These are phyloP conservation scores for Dendrolimus houi DNA, from an alignment of 2,888 invertebrate species.

Conservation along the genomic window DNA sequence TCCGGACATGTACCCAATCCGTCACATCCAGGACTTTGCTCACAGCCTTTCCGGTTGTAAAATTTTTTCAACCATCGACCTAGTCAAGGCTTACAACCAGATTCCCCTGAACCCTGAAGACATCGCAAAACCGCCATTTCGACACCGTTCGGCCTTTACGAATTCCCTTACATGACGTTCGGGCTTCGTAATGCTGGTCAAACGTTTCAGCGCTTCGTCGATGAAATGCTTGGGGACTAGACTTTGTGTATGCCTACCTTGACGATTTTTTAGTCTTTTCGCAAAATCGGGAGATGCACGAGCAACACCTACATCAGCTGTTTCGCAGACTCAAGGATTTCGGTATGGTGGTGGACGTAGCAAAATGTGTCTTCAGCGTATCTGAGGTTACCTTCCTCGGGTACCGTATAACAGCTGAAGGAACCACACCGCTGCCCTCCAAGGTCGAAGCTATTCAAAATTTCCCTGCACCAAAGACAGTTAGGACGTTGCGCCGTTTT, in stretches of 20 bases:
- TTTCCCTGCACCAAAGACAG: slow-evolving; percentile 11
- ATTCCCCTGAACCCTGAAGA: slow-evolving; percentile 30
- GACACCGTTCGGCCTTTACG: slow-evolving; percentile 24
- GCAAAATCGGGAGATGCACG: slow-evolving; percentile 4
- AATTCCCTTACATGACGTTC: slow-evolving; percentile 28
- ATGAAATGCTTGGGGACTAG: slow-evolving; percentile 12
- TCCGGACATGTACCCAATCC: slow-evolving; percentile 6
- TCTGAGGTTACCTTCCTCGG: slow-evolving; percentile 4
- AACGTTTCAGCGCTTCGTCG: slow-evolving; percentile 36
- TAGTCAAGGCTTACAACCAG: slow-evolving; percentile 27
- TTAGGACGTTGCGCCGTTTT: slow-evolving; percentile 13
- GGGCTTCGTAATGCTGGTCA: slow-evolving; percentile 41
- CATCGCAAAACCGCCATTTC: slow-evolving; percentile 29
- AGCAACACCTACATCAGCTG: background rate
- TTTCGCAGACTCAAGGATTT: background rate
- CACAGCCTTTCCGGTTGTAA: slow-evolving; percentile 5
- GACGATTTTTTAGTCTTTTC: slow-evolving; percentile 25
- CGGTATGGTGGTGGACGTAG: background rate
- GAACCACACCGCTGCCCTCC: slow-evolving; percentile 2
- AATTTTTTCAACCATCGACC: slow-evolving; percentile 6
- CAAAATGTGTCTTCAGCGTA: background rate
- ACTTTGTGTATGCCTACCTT: slow-evolving; percentile 21
- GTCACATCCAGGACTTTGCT: slow-evolving; percentile 8
- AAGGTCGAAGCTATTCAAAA: slow-evolving; percentile 9
- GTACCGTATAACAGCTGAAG: slow-evolving; percentile 1